Conservation (phyloP, 2,797 vertebrate species). For the Hypotaenidia philippensis region DNA sequence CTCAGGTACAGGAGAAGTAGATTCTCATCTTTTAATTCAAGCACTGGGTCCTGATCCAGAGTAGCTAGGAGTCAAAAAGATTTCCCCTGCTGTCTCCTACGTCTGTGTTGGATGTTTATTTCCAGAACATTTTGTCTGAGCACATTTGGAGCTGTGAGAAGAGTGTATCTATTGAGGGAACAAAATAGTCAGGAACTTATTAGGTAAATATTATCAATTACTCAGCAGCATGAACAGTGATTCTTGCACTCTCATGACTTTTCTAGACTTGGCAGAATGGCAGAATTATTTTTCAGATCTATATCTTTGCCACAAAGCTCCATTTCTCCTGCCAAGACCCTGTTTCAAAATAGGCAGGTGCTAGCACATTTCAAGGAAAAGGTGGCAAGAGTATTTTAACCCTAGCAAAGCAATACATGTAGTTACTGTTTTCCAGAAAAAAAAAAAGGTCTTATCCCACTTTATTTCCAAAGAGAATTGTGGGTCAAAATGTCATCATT, state of each 20-base stretch:
- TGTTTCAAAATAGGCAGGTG: background rate
- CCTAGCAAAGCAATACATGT: background rate
- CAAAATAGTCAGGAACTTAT: background rate
- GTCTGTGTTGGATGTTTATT: conserved; percentile 4
- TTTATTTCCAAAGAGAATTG: background rate
- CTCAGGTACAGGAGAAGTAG: background rate
- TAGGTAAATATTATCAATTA: background rate
- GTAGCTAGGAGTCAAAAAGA: background rate
- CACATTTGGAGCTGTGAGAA: background rate
- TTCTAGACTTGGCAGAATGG: background rate
- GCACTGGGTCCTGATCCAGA: background rate
- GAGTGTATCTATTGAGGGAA: background rate
- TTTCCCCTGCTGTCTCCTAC: background rate
- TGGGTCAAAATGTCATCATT: background rate
- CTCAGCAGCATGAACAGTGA: background rate
- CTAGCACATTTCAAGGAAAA: background rate
- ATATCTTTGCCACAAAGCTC: background rate
- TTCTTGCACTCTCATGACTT: background rate
- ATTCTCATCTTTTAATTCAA: conserved; percentile 27
- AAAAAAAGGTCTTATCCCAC: background rate
- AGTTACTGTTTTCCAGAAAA: background rate
- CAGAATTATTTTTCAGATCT: background rate
- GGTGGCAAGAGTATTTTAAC: background rate
- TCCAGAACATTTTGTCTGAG: conserved; percentile 9
- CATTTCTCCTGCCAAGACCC: background rate